These are phyloP conservation scores for Psilanteris sp. DNA, from an alignment of 1,140 invertebrate species.

Conservation along the genomic window DNA sequence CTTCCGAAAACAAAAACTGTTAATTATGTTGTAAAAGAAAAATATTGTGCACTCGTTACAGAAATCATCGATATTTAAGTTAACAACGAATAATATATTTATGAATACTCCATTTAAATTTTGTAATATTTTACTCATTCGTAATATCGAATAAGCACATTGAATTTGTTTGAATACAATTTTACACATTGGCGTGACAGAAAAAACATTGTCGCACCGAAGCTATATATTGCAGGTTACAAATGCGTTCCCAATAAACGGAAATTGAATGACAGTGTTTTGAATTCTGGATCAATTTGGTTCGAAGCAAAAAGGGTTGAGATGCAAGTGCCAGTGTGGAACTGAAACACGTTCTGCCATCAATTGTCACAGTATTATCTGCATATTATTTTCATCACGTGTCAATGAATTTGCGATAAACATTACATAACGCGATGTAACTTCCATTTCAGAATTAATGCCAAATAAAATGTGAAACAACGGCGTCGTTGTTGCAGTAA, in stretches of 20 bases:
- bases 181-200: slow-evolving; percentile 5
- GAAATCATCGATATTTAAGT: too few species aligned
- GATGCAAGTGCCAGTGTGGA: slow-evolving; percentile 18
- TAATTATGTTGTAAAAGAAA: too few species aligned
- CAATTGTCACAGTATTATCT: slow-evolving; percentile 50
- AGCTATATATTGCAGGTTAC: slow-evolving; percentile 31
- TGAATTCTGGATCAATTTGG: slow-evolving; percentile 51
- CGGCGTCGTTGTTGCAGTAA: not conserved
- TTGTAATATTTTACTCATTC: slow-evolving; percentile 25
- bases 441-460: slow-evolving; percentile 9
- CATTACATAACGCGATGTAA: slow-evolving; percentile 19
- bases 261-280: slow-evolving; percentile 56
- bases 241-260: slow-evolving; percentile 28
- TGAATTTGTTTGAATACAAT: slow-evolving; percentile 35
- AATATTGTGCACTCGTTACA: too few species aligned
- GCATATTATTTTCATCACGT: slow-evolving; percentile 43
- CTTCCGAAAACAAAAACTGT: too few species aligned
- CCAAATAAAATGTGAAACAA: slow-evolving; percentile 6
- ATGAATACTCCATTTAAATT: too few species aligned
- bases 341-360: slow-evolving; percentile 41
- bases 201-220: slow-evolving; percentile 23
- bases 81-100: too few species aligned
- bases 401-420: slow-evolving; percentile 36
- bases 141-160: slow-evolving; percentile 18
- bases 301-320: slow-evolving; percentile 25